phyloP scores from a whole-genome alignment of 1,140 invertebrate genomes.

The Asbolus verrucosus region DNA sequence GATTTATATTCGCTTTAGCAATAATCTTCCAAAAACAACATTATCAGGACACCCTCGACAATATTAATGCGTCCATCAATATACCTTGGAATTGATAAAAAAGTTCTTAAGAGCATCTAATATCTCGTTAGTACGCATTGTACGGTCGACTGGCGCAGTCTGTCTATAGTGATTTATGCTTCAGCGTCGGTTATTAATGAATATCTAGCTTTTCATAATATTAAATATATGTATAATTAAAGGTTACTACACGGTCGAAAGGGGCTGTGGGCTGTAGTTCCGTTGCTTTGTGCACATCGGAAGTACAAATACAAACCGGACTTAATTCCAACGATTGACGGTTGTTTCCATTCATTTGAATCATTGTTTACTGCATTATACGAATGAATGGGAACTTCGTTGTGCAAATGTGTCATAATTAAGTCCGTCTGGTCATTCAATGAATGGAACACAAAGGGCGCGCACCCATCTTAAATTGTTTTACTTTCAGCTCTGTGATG shows the following conservation, averaged over 20 bases:
- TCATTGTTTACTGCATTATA: constrained; percentile 33
- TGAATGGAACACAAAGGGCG: too few species aligned
- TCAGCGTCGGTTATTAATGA: constrained; percentile 49
- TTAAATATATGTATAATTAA: constrained; percentile 50
- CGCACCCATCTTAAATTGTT: constrained; percentile 1
- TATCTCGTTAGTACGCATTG: constrained; percentile 35
- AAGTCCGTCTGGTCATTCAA: not conserved
- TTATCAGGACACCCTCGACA: constrained; percentile 16
- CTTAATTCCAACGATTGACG: constrained; percentile 16
- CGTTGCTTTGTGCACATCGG: constrained; percentile 47
- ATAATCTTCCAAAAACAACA: too few species aligned
- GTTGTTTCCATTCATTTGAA: constrained; percentile 26
- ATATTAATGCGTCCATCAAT: constrained; percentile 30
- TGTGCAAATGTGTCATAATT: constrained; percentile 27
- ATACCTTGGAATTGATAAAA: constrained; percentile 20
- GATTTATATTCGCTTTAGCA: too few species aligned
- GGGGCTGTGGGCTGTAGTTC: constrained; percentile 48
- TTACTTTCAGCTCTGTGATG: not conserved
- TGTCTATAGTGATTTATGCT: constrained; percentile 48
- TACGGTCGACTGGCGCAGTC: constrained; percentile 8
- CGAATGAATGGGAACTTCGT: constrained; percentile 6
- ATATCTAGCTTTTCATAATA: constrained; percentile 41
- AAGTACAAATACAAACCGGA: constrained; percentile 38
- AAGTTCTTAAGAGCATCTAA: constrained; percentile 27
- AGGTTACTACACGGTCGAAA: constrained; percentile 41